Base-by-base conservation (phyloP, 2,113 vertebrate species). In the Notothenia rossii region DNA sequence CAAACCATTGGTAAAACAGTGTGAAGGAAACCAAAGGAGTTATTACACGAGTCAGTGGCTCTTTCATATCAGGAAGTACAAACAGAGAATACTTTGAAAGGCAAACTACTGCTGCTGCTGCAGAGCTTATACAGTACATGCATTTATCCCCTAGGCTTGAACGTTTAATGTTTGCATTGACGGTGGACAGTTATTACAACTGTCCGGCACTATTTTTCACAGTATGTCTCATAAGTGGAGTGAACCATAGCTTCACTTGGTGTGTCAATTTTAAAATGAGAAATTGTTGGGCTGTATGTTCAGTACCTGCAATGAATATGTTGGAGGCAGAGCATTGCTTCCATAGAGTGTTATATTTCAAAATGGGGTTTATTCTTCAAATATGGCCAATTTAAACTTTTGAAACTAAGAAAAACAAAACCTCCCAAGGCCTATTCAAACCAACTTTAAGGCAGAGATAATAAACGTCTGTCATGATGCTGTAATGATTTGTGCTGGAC, bases 41-140 rank as follows among this genome's bases (percentile, higher is more conserved):
- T 89, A 88, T 91, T 90, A 86, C 88, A 88, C 45, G 75, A 92
- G 68, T 91, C 88, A 80, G 83, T 66, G n/a, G 77, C 81, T 88
- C 62, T 56, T 85, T 89, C 83, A 73, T 83, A 86, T 87, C 81
- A 77, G 67, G 60, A 83, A 85, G 55, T 74, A 68, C 62, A 89
- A 91, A 90, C 72, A 18, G 75, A 70, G 77, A 87, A 84, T 84
- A 54, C 81, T 84, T 91, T 77, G 88, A 84, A 81, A 86, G 62
- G 73, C 77, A 71, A 86, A 77, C 79, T 76, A 77, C 79, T 76
- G 88, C 87, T 72, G 88, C 87, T 72, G 79, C 85, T 62, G 70
- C 69, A 72, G 75, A 83, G 84, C 66, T 73, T 70, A 36, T 20
- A 77, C 54, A 29, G 29, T 29, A 3, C 3, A 64, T 75, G 48